phyloP scores from a whole-genome alignment of 2,888 invertebrate genomes.

The Agriopis leucophaearia region DNA sequence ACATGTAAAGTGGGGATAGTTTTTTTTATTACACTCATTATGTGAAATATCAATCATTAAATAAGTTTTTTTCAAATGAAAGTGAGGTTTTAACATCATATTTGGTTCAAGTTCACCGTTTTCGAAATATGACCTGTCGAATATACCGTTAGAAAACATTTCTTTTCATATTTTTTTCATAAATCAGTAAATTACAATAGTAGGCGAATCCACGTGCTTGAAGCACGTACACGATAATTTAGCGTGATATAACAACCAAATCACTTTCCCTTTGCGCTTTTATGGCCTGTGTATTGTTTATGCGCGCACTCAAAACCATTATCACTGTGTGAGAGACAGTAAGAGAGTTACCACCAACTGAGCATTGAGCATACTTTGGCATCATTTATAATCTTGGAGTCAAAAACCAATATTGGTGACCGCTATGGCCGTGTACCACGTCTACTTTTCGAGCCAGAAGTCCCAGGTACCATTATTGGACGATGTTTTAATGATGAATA shows the following conservation, averaged over 20 bases:
- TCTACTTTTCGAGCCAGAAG: too few relatives aligned
- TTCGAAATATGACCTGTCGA: too few relatives aligned
- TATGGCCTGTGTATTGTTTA: constrained; percentile 78
- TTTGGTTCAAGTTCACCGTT: too few relatives aligned
- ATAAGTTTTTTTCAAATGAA: too few relatives aligned
- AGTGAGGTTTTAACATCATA: too few relatives aligned
- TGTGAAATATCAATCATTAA: too few relatives aligned
- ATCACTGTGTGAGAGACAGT: constrained; percentile 39
- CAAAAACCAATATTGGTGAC: too few relatives aligned
- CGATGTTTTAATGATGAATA: too few relatives aligned
- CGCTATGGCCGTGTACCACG: too few relatives aligned
- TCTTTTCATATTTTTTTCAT: neutral
- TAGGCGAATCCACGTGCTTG: constrained; percentile 9
- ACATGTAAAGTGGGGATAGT: too few relatives aligned
- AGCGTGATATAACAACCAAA: constrained; percentile 49
- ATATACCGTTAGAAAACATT: neutral
- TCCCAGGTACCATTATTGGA: too few relatives aligned
- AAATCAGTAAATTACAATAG: neutral
- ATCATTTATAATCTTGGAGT: neutral
- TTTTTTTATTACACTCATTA: too few relatives aligned
- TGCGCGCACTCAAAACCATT: constrained; percentile 67
- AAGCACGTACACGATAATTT: constrained; percentile 32
- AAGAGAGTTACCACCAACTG: neutral
- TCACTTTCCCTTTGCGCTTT: constrained; percentile 71
- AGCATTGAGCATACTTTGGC: neutral